phyloP scores from a whole-genome alignment of 2,797 vertebrate species.

The Tragelaphus oryx region DNA sequence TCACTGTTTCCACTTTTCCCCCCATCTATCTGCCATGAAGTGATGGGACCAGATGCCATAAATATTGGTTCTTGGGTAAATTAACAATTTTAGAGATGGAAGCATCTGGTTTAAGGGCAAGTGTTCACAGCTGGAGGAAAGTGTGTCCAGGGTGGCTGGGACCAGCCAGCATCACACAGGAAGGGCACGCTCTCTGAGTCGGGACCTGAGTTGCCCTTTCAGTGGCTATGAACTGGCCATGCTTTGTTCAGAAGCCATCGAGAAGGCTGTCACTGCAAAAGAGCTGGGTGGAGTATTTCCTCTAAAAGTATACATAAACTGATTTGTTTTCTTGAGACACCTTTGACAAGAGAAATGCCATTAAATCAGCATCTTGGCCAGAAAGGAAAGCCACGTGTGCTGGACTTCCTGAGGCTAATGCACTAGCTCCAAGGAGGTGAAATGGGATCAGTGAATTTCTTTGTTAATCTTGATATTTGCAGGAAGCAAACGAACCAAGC shows the following conservation, averaged over 20 bases:
- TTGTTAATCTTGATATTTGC: conserved; percentile 80
- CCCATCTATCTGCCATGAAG: background rate
- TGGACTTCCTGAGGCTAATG: conserved; percentile 32
- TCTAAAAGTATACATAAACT: background rate
- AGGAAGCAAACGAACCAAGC: conserved; percentile 73
- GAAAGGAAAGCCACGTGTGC: background rate
- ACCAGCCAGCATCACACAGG: background rate
- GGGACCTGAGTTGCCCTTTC: background rate
- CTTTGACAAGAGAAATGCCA: conserved; percentile 12
- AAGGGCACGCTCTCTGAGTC: rapidly evolving
- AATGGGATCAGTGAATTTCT: conserved; percentile 78
- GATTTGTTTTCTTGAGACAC: conserved; percentile 1
- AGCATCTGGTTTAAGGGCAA: background rate
- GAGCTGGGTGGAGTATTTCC: background rate
- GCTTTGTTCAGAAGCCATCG: background rate
- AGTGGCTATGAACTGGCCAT: background rate
- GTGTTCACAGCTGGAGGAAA: background rate
- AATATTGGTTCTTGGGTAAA: background rate
- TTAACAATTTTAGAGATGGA: background rate
- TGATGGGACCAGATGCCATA: background rate
- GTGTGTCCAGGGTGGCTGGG: background rate
- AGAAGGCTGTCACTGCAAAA: background rate
- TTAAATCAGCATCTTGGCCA: background rate
- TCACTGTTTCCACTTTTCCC: background rate
- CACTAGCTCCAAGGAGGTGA: conserved; percentile 50